These are phyloP conservation scores for Euplagia quadripunctaria DNA, from an alignment of 2,888 invertebrate genomes.

Conservation along the genomic window DNA sequence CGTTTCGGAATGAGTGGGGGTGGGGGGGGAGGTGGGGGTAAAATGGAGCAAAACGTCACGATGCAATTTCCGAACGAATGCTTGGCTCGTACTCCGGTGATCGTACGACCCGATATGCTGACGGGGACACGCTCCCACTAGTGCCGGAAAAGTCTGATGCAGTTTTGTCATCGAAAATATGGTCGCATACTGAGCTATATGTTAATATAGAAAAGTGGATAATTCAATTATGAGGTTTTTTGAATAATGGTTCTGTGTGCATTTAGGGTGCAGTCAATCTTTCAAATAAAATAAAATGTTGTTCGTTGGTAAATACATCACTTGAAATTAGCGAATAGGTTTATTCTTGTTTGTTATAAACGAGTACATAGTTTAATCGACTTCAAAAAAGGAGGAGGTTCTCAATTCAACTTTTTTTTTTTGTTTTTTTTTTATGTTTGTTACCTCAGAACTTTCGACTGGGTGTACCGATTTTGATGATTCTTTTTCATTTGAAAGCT, in stretches of 20 bases:
- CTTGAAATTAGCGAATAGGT: too few species aligned
- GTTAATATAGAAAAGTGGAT: background rate
- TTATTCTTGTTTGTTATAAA: too few species aligned
- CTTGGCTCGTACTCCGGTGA: slow-evolving; percentile 29
- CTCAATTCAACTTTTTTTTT: too few species aligned
- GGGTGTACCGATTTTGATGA: too few species aligned
- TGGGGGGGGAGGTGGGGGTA: too few species aligned
- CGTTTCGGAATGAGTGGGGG: slow-evolving; percentile 49
- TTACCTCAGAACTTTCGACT: too few species aligned
- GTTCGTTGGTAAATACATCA: too few species aligned
- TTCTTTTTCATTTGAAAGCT: too few species aligned
- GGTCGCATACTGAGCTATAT: background rate
- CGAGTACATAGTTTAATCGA: too few species aligned
- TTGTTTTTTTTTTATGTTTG: too few species aligned
- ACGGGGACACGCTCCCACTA: slow-evolving; percentile 24
- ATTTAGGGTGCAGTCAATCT: background rate
- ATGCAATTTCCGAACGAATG: slow-evolving; percentile 68
- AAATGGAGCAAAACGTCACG: slow-evolving; percentile 60
- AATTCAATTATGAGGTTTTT: background rate
- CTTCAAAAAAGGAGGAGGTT: too few species aligned
- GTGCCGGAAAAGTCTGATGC: slow-evolving; percentile 4
- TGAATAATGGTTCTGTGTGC: too few species aligned
- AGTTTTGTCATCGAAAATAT: slow-evolving; percentile 1
- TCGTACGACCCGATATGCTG: slow-evolving; percentile 44
- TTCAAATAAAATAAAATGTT: background rate